Conservation (phyloP, 1,140 invertebrate species). For the Phthorimaea operculella region DNA sequence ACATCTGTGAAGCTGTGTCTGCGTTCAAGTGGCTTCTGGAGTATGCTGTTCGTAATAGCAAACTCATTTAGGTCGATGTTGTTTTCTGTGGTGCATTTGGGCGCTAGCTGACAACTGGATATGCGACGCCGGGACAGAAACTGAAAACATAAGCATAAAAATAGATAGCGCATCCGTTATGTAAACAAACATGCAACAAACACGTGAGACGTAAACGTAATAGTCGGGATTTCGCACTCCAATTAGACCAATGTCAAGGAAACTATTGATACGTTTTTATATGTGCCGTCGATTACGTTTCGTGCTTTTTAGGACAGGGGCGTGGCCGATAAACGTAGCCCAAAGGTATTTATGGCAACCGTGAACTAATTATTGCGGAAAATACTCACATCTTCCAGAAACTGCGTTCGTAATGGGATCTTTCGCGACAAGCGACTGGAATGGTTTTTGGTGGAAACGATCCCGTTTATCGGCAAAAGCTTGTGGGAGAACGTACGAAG, state of each 20-base stretch:
- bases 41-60: conserved; percentile 16
- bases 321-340: neutral
- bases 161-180: neutral
- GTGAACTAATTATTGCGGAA: neutral
- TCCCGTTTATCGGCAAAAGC: conserved; percentile 59
- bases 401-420: conserved; percentile 53
- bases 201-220: conserved; percentile 18
- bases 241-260: conserved; percentile 33
- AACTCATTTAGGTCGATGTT: conserved; percentile 41
- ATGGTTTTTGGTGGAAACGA: conserved; percentile 60
- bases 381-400: conserved; percentile 62
- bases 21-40: neutral
- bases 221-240: conserved; percentile 12
- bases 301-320: neutral
- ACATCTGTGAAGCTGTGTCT: neutral
- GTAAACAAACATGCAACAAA: conserved; percentile 10
- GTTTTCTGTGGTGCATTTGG: conserved; percentile 32
- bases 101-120: conserved; percentile 45
- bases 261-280: neutral
- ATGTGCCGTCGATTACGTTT: neutral
- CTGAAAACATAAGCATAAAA: conserved; percentile 29
- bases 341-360: neutral
- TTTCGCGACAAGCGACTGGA: conserved; percentile 55
- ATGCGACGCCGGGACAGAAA: conserved; percentile 50
- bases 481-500: conserved; percentile 58